A percentile compares a stretch with the other conserved stretches of the same genome.
These are phyloP conservation scores for Steinernema feltiae DNA, from an alignment of 1,140 invertebrate genomes.

Conservation along the genomic window DNA sequence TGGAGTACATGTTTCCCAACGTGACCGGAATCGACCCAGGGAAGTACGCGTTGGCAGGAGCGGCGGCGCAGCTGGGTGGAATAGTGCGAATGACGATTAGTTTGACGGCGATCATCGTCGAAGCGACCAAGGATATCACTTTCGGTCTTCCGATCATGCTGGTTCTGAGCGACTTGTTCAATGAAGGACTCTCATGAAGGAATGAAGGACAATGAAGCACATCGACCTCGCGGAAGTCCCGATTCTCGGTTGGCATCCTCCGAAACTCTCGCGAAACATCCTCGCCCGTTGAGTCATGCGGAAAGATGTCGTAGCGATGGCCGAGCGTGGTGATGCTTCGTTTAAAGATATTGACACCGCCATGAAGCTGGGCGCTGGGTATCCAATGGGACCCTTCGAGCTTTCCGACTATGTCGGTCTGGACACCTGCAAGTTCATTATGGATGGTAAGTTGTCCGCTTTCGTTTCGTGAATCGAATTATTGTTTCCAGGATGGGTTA, in stretches of 20 bases:
- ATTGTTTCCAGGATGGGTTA: constrained; percentile 68
- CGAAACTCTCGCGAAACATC: constrained; percentile 77
- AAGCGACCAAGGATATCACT: constrained; percentile 67
- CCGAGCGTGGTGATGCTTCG: constrained; percentile 69
- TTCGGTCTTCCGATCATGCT: constrained; percentile 71
- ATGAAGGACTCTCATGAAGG: constrained; percentile 91
- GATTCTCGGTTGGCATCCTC: constrained; percentile 82
- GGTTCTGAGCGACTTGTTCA: constrained; percentile 84
- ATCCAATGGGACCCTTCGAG: constrained; percentile 65
- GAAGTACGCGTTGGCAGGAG: constrained; percentile 92
- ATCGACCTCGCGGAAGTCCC: constrained; percentile 81
- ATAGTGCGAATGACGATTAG: constrained; percentile 72
- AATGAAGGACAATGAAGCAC: constrained; percentile 90
- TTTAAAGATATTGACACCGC: constrained; percentile 62
- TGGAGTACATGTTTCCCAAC: constrained; percentile 66
- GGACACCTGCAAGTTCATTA: constrained; percentile 64
- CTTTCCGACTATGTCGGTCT: constrained; percentile 63
- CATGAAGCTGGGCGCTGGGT: constrained; percentile 63
- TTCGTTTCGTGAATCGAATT: background rate
- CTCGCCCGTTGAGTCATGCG: constrained; percentile 57
- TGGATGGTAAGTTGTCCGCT: constrained; percentile 61
- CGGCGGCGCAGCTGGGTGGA: constrained; percentile 88
- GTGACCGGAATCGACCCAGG: constrained; percentile 68
- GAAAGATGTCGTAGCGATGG: constrained; percentile 56
- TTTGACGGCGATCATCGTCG: constrained; percentile 54